Evolutionary conservation across 2,797 vertebrate genomes (phyloP).

Genomic region (Crax fasciolata): DNA sequence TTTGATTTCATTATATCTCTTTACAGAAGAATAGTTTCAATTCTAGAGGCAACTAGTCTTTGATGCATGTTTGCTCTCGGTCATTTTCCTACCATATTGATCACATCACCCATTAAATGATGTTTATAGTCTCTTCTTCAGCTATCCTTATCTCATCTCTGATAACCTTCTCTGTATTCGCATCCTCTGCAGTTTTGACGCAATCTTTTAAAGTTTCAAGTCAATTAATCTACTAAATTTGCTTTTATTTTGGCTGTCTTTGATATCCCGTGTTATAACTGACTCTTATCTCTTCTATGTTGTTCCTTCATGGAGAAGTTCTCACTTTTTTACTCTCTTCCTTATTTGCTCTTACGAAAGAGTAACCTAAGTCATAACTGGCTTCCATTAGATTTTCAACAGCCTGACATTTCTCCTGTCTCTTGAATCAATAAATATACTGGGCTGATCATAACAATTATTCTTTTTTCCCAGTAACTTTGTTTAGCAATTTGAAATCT

Average conservation of each 20-base stretch:
- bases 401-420: background rate
- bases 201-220: background rate
- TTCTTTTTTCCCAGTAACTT: background rate
- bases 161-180: background rate
- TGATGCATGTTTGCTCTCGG: background rate
- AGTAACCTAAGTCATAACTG: background rate
- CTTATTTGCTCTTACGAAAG: background rate
- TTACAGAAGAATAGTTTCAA: background rate
- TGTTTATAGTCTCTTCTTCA: background rate
- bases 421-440: conserved; percentile 5
- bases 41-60: background rate
- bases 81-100: background rate
- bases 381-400: background rate
- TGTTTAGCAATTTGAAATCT: background rate
- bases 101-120: background rate
- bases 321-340: background rate
- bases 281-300: background rate
- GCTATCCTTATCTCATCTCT: background rate
- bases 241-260: background rate
- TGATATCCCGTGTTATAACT: background rate
- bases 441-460: background rate
- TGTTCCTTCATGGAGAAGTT: background rate
- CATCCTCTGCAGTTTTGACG: background rate
- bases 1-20: background rate
- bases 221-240: background rate